Base-by-base conservation (phyloP, 2,797 vertebrate genomes). In the Gila robusta region DNA sequence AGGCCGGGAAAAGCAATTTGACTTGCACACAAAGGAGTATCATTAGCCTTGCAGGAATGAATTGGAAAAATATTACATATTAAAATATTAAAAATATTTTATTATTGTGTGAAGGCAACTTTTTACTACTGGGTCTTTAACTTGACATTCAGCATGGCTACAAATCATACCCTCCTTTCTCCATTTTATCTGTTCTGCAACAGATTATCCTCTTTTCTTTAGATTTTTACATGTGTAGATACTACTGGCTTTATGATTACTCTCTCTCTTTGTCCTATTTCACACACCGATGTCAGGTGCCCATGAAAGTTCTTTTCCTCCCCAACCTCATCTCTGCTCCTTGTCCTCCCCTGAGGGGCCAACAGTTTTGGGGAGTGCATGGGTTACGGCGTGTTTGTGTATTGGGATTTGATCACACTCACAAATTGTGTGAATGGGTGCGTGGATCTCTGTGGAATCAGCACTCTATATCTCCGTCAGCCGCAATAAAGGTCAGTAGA, bases 401-500 rank as follows among this genome's bases (percentile, higher is more conserved):
- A 16, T 47, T 86, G 64, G 41, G 77, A 83, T 86, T 80, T 70
- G 72, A 80, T 72, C 76, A 81, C 73, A 79, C 17, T 32, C 39
- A 62, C n/a, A 52, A 62, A 66, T 47, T 62, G 47, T 72, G 78
- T 77, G 70, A 54, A 35, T 54, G 59, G 19, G 28, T 64, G 39
- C 12, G 14, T 54, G 69, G 44, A 74, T 86, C 78, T 66, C 73
- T 76, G 71, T 91, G 85, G 90, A 89, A 91, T 28, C 81, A 83
- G 90, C 84, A 90, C 82, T 86, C 59, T 82, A 86, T 84, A 90
- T 91, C 83, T 71, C 87, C 80, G 85, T 91, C 82, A 90, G 89
- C 89, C 74, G 89, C 83, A 87, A 87, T 88, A 94, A 93, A 94
- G 92, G 92, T 93, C 92, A 89, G 87, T 81, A 72, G 47, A 93